phyloP scores from a whole-genome alignment of 2,797 vertebrate genomes.

The Amphiprion clarkii region DNA sequence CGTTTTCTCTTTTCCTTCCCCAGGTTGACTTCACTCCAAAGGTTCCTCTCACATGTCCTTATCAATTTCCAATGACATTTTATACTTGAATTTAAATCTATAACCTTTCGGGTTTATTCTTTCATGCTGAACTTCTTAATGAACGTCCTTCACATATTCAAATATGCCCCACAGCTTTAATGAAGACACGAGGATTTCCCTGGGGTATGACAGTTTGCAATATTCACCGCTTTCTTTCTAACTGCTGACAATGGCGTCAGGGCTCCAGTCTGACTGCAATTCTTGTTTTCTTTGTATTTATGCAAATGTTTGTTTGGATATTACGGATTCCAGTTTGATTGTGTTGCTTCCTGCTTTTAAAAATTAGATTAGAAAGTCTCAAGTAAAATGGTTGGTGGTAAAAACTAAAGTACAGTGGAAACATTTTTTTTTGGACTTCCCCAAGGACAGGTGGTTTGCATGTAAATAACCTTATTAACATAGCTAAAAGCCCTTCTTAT shows the following conservation, averaged over 20 bases:
- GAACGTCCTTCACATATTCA: slow-evolving; percentile 82
- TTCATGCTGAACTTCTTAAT: slow-evolving; percentile 75
- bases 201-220: slow-evolving; percentile 67
- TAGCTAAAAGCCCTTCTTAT: slow-evolving; percentile 84
- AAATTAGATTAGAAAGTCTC: slow-evolving; percentile 82
- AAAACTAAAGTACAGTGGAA: slow-evolving; percentile 78
- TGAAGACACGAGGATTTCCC: slow-evolving; percentile 82
- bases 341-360: slow-evolving; percentile 80
- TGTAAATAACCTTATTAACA: slow-evolving; percentile 86
- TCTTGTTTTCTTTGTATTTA: slow-evolving; percentile 84
- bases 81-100: slow-evolving; percentile 69
- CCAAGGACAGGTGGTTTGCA: slow-evolving; percentile 78
- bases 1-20: slow-evolving; percentile 9
- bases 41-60: slow-evolving; percentile 60
- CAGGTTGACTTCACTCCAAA: slow-evolving; percentile 34
- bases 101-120: slow-evolving; percentile 76
- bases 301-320: slow-evolving; percentile 87
- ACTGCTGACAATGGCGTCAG: slow-evolving; percentile 73
- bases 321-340: slow-evolving; percentile 82
- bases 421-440: slow-evolving; percentile 67
- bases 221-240: slow-evolving; percentile 68
- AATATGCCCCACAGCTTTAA: slow-evolving; percentile 75
- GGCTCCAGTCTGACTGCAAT: slow-evolving; percentile 76
- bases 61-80: slow-evolving; percentile 76
- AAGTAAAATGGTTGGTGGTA: slow-evolving; percentile 74